Conservation (phyloP, 92 coral and sea anemone genomes). For the Bergia puertoricense region DNA sequence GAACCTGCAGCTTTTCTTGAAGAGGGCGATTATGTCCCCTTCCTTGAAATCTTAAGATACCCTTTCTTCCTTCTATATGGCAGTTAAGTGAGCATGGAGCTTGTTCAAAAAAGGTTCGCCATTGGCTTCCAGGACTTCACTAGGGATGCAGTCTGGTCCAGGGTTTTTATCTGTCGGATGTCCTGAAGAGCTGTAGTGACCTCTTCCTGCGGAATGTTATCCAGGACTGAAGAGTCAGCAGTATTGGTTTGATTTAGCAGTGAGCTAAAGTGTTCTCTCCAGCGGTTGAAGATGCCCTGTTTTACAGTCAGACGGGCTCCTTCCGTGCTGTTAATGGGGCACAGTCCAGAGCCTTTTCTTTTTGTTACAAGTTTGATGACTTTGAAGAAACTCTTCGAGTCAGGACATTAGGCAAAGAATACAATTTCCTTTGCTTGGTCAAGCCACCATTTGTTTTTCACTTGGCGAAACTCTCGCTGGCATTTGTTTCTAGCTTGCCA, state of each 20-base stretch:
- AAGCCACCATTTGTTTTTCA: too few species aligned
- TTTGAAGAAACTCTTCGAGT: too few species aligned
- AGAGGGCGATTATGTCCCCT: neutral
- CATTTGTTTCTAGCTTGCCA: too few species aligned
- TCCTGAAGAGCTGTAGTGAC: neutral
- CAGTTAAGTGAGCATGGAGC: neutral
- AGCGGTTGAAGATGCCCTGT: too few species aligned
- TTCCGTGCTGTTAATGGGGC: too few species aligned
- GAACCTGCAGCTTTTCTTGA: neutral
- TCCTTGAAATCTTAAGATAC: neutral
- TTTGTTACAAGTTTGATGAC: too few species aligned
- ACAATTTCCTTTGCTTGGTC: too few species aligned
- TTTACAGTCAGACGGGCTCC: too few species aligned
- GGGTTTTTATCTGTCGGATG: constrained; percentile 24
- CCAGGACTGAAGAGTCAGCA: constrained; percentile 5
- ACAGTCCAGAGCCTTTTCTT: too few species aligned
- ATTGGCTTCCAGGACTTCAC: constrained; percentile 6
- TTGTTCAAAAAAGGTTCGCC: neutral
- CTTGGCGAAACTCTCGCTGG: too few species aligned
- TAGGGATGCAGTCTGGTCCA: constrained; percentile 30
- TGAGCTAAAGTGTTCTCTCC: constrained; percentile 8
- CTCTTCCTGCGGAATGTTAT: constrained; percentile 21
- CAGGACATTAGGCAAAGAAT: too few species aligned
- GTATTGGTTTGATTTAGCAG: constrained; percentile 11
- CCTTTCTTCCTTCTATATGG: neutral